Evolutionary conservation across 2,797 vertebrate genomes (phyloP).

Genomic region (Phylloscopus collybita): DNA sequence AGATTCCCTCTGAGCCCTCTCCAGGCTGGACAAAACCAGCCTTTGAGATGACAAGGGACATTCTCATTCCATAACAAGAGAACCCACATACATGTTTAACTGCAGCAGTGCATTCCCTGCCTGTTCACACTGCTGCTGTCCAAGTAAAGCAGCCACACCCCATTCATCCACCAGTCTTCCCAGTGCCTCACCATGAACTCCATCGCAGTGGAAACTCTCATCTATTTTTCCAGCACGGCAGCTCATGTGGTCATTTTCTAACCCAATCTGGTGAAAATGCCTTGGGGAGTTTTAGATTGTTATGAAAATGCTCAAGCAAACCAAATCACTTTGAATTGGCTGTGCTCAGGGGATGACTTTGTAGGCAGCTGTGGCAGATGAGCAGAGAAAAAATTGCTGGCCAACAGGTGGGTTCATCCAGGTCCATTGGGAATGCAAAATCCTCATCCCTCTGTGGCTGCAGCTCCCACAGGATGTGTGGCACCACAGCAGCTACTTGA

Average conservation of each 20-base stretch:
- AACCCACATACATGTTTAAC: fast-evolving
- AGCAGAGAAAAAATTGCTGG: not conserved
- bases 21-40: not conserved
- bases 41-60: not conserved
- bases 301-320: not conserved
- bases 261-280: not conserved
- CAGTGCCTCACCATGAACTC: not conserved
- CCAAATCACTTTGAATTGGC: not conserved
- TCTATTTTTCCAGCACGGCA: not conserved
- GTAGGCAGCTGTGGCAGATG: not conserved
- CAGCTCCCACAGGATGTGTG: not conserved
- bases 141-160: not conserved
- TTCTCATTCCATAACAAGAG: not conserved
- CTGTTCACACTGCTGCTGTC: not conserved
- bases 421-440: not conserved
- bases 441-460: not conserved
- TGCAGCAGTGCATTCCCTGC: not conserved
- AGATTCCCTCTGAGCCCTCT: not conserved
- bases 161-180: not conserved
- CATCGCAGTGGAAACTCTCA: not conserved
- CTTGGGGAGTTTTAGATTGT: not conserved
- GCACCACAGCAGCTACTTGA: not conserved
- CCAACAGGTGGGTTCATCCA: not conserved
- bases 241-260: not conserved
- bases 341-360: not conserved